Evolutionary conservation across 1,140 invertebrate species (phyloP), one percentile per base, ranked within the genome.

Genomic region (Drosophila oshimai): DNA sequence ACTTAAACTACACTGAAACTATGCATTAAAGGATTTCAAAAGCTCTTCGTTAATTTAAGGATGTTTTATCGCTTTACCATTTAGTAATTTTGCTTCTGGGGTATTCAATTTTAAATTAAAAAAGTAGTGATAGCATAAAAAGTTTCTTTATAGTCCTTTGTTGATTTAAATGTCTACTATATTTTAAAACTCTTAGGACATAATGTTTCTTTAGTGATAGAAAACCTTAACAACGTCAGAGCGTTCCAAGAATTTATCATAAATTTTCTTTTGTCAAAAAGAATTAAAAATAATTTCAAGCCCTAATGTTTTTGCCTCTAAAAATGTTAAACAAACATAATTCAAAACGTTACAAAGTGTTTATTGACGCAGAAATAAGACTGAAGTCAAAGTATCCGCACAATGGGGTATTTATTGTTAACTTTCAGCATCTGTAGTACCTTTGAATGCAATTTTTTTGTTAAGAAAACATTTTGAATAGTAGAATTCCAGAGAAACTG

Each of bases 371-470:
- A 49, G 31, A 58, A 58, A 58, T 58, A 1, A 17, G n/a, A 36
- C 15, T 54, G 15, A 4, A 20, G 15, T 7, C 29, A 58, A 58
- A 26, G 22, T 24, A 53, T 36, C 22, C 20, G n/a, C 22, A 28
- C 47, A 58, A 54, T 36, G 31, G 12, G 15, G 5, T 28, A 54
- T 58, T 58, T 54, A 55, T 26, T 55, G 47, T 49, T 50, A 57
- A 57, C 18, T 49, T 28, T 33, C 7, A 24, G 13, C 10, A 7
- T 29, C 29, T 29, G 22, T 18, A 62, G 28, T 41, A 5, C 37
- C 36, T 28, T 45, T 57, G 39, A 42, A 9, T 9, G 12, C 33
- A 39, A 15, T 53, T 22, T 13, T 10, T 53, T 57, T 6, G 45
- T 28, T 13, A 6, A 2, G n/a, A 49, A 57, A 34, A 28, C 47